These are phyloP conservation scores for Gymnoscopelus microlampas DNA, from an alignment of 2,797 vertebrate species.

Conservation along the genomic window DNA sequence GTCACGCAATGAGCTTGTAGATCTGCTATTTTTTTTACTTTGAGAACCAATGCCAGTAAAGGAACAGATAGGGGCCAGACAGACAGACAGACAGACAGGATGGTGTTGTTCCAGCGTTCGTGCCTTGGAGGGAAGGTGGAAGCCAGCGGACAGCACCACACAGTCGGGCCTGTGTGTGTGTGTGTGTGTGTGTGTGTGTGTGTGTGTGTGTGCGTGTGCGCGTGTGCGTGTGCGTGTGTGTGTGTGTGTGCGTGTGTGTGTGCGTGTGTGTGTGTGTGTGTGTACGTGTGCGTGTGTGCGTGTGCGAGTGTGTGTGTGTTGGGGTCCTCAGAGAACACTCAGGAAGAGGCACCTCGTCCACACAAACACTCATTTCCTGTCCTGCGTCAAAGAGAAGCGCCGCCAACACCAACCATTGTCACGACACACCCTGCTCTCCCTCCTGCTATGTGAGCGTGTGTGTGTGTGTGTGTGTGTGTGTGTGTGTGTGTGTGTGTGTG, in stretches of 20 bases:
- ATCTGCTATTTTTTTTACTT: too few species aligned
- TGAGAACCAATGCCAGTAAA: background rate
- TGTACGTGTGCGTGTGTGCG: too few species aligned
- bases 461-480: background rate
- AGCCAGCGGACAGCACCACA: constrained; percentile 43
- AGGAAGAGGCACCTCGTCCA: constrained; percentile 84
- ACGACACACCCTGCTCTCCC: background rate
- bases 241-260: too few species aligned
- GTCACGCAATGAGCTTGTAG: too few species aligned
- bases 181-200: too few species aligned
- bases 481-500: too few species aligned
- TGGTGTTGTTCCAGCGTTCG: constrained; percentile 30
- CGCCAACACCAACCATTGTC: too few species aligned
- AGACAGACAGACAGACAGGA: constrained; percentile 4
- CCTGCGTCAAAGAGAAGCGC: constrained; percentile 46
- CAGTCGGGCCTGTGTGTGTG: background rate
- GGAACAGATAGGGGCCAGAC: constrained; percentile 9
- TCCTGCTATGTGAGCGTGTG: background rate
- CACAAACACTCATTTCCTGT: constrained; percentile 86
- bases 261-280: too few species aligned
- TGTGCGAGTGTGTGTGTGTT: constrained; percentile 14
- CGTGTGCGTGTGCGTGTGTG: too few species aligned
- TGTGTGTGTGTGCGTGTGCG: too few species aligned
- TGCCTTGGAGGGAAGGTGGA: constrained; percentile 46
- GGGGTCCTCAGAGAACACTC: constrained; percentile 45